Evolutionary conservation across 2,797 vertebrate species (phyloP).

Genomic region (Falco columbarius): DNA sequence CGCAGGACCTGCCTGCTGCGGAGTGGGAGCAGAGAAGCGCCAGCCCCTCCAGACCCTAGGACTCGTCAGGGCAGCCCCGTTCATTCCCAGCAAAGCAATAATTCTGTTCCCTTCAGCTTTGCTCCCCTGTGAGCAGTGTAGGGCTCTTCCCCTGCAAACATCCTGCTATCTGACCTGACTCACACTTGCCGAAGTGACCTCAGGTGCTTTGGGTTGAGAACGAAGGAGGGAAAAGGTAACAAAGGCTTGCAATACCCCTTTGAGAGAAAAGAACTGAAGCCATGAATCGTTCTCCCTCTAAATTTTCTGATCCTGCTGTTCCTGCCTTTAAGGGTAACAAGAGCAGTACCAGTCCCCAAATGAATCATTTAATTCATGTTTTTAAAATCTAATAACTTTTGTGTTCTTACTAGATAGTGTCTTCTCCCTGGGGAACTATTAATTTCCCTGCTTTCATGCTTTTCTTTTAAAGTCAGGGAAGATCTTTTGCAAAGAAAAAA

Average conservation of each 20-base stretch:
- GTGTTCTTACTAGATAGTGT: background rate
- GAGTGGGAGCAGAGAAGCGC: background rate
- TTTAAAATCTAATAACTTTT: background rate
- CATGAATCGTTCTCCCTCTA: background rate
- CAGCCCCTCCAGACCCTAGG: background rate
- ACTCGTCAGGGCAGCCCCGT: accelerated
- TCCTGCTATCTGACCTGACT: background rate
- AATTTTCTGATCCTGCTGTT: background rate
- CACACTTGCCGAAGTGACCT: background rate
- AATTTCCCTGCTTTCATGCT: background rate
- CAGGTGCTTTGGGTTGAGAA: background rate
- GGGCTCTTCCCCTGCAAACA: background rate
- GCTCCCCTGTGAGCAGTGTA: background rate
- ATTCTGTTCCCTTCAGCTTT: background rate
- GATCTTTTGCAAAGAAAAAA: background rate
- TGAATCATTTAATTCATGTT: background rate
- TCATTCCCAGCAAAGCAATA: background rate
- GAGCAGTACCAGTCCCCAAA: background rate
- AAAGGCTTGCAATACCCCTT: background rate
- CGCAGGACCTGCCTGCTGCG: background rate
- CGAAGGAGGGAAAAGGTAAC: background rate
- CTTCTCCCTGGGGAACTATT: background rate
- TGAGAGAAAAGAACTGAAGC: background rate
- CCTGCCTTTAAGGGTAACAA: background rate
- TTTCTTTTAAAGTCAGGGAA: background rate